Percentiles rank a stretch among this genome's conserved stretches.
Evolutionary conservation across 2,113 vertebrate genomes (phyloP).

Genomic region (Tricholaema leucomelas): DNA sequence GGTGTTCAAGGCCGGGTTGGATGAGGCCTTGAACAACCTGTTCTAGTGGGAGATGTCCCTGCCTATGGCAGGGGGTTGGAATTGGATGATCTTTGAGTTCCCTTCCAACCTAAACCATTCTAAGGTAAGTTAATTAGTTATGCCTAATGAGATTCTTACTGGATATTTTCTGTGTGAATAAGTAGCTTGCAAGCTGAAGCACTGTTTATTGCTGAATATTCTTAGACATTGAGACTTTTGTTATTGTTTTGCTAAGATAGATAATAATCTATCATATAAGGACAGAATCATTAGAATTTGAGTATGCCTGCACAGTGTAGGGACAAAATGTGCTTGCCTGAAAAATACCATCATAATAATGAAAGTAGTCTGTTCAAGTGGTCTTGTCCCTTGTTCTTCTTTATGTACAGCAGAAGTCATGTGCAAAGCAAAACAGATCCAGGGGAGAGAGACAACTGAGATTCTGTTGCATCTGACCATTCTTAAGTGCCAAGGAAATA

Average conservation of each 20-base stretch:
- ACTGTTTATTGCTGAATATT: background rate
- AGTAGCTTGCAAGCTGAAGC: background rate
- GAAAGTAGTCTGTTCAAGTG: background rate
- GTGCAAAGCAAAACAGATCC: background rate
- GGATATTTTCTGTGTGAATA: background rate
- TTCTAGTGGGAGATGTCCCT: no score
- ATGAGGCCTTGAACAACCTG: no score
- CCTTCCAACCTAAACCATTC: no score
- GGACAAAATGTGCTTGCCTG: background rate
- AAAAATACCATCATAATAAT: background rate
- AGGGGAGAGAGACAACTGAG: background rate
- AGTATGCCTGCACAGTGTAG: no score
- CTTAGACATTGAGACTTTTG: background rate
- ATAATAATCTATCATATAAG: background rate
- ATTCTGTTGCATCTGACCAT: background rate
- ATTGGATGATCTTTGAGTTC: no score
- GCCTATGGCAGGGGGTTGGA: no score
- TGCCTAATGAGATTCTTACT: background rate
- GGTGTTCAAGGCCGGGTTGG: no score
- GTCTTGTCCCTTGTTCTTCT: background rate
- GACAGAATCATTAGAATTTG: background rate
- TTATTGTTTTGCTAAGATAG: background rate
- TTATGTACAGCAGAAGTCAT: background rate
- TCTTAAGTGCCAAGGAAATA: background rate
- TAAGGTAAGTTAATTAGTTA: background rate